These are phyloP conservation scores for Hydra vulgaris DNA, from an alignment of 30 jellyfish, hydroid and myxozoan species.

Conservation along the genomic window DNA sequence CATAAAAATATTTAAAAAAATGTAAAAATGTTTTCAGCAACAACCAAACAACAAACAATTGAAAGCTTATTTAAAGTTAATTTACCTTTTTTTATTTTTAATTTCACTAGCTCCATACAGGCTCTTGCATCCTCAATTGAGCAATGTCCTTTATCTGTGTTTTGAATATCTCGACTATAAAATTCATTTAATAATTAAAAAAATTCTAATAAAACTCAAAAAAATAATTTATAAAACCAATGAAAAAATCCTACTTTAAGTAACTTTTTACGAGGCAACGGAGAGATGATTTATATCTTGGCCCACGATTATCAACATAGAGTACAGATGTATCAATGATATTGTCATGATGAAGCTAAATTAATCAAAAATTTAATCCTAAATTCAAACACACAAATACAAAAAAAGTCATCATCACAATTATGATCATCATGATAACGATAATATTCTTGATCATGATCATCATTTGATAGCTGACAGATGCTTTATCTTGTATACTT, in stretches of 20 bases:
- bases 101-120: conserved; percentile 72
- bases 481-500: no score
- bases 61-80: neutral
- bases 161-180: conserved; percentile 64
- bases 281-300: conserved; percentile 72
- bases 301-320: conserved; percentile 61
- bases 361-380: neutral
- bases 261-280: conserved; percentile 29
- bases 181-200: neutral
- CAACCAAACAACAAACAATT: neutral
- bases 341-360: conserved; percentile 50
- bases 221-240: neutral
- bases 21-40: no score
- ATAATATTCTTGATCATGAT: no score
- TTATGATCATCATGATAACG: no score
- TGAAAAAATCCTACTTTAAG: conserved; percentile 18
- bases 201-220: neutral
- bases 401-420: neutral
- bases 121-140: conserved; percentile 88
- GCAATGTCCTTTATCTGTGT: conserved; percentile 54
- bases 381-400: neutral
- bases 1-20: no score
- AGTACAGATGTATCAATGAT: conserved; percentile 60
- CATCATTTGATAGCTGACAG: no score
- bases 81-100: conserved; percentile 55